Base-by-base conservation (phyloP, 2,888 invertebrate genomes). In the Campaea margaritaria region DNA sequence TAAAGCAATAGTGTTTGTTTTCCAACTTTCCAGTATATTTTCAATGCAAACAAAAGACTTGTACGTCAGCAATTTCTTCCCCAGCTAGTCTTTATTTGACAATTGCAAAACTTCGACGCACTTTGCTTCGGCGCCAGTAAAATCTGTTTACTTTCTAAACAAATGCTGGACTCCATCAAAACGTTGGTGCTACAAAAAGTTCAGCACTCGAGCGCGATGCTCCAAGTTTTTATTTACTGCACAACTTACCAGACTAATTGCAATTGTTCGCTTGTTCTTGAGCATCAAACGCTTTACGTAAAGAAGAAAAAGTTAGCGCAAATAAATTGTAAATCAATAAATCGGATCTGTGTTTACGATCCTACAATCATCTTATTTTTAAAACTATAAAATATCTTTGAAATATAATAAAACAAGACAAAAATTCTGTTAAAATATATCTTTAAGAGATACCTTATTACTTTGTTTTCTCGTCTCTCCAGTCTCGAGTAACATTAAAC, bases 141-240 rank as follows among this genome's bases (percentile, higher is more conserved):
- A 56, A 49, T 60, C 49, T 51, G 59, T 55, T 58, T 47, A 36
- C 41, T 49, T 60, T 54, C 28, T 54, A 47, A 50, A 48, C 52
- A 56, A 62, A 58, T 31, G 59, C 51, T 60, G 62, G 65, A 58
- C 65, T 63, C 51, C 57, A 69, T 64, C 62, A 64, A 69, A 66
- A 58, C 46, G 58, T 58, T 57, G 56, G 41, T 36, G 60, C 53
- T 47, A 53, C 55, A 59, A 45, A 64, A 64, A 65, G 60, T 67
- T 64, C 47, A 62, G 54, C 57, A 54, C 63, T 63, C 52, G 44
- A 51, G 57, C 42, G 58, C 65, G 58, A 65, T 46, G 53, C 41
- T 52, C 36, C 41, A 60, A 69, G 59, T 62, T 69, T 62, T 61
- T 67, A 64, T 69, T 65, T 67, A 67, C 62, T 50, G 51, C 60